These are phyloP conservation scores for Chaunax sp. DNA, from an alignment of 2,797 vertebrate species.

Conservation along the genomic window DNA sequence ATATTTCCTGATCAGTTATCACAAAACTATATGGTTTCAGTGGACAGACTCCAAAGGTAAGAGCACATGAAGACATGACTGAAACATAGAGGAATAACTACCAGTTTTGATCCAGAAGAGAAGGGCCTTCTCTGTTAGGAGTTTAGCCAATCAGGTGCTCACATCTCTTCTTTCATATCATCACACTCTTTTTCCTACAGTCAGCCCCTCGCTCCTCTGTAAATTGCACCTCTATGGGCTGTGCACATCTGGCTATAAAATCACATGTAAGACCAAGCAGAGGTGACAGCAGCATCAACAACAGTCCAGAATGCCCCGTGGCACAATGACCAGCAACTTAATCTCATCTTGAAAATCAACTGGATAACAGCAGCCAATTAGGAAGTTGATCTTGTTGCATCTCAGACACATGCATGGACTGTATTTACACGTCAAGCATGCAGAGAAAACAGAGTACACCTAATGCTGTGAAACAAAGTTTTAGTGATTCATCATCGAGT, in stretches of 20 bases:
- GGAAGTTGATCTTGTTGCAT: not conserved
- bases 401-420: not conserved
- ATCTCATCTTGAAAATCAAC: conserved; percentile 16
- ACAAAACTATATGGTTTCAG: conserved; percentile 41
- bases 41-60: conserved; percentile 46
- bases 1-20: conserved; percentile 51
- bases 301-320: conserved; percentile 38
- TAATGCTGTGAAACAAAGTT: conserved; percentile 23
- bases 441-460: conserved; percentile 8
- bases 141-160: conserved; percentile 47
- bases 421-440: not conserved
- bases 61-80: conserved; percentile 23
- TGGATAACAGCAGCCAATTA: conserved; percentile 16
- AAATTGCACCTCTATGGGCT: conserved; percentile 26
- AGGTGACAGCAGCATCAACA: conserved; percentile 29
- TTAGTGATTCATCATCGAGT: conserved; percentile 36
- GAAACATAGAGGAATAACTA: conserved; percentile 35
- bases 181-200: conserved; percentile 31
- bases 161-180: conserved; percentile 33
- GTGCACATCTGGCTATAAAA: conserved; percentile 54
- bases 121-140: conserved; percentile 47
- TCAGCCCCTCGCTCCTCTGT: conserved; percentile 12
- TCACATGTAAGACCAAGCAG: conserved; percentile 35
- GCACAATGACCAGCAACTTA: conserved; percentile 49
- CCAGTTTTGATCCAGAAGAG: conserved; percentile 28